Base-by-base conservation (phyloP, 1,140 invertebrate species). In the Bombus polaris region DNA sequence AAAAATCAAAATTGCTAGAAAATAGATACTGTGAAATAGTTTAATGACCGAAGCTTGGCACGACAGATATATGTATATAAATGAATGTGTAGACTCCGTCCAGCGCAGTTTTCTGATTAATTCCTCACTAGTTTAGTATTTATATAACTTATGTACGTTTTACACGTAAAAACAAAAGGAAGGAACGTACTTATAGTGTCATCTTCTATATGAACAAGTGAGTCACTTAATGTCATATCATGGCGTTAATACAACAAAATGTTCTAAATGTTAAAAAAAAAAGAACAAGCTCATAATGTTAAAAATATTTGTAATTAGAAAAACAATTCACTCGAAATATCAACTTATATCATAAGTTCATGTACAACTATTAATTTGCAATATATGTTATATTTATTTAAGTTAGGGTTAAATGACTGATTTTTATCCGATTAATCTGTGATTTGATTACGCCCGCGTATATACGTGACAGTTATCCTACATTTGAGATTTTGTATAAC, bases 61-160 rank as follows among this genome's bases (percentile, higher is more conserved):
- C 94, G 93, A 93, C 93, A 93, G 93, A 95, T 94, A 94, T 95
- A 94, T 94, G 92, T 95, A 95, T 95, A 94, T 94, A 94, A 94
- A 86, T 94, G 91, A 94, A 93, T 95, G 94, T 95, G 92, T 95
- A 95, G 94, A 95, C 93, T 95, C 94, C 94, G 94, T 95, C 95
- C 94, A 94, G 93, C 93, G 94, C 94, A 93, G 80, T 93, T 93
- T 85, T 91, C 74, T 89, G 87, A 91, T 88, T 90, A 86, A 15
- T 91, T 88, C 83, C 87, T 92, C 88, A 83, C 88, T 87, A 87
- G 78, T 88, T 88, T 90, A 87, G 59, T 86, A 88, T 88, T 77
- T 91, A 90, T 86, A 39, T 47, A 81, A 85, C 42, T 83, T 83
- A 42, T 44, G 62, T 87, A 88, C 76, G 68, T 85, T 84, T 83